Percentiles rank a stretch among this genome's conserved stretches.
Evolutionary conservation across 2,797 vertebrate species (phyloP).

Genomic region (Peromyscus eremicus): DNA sequence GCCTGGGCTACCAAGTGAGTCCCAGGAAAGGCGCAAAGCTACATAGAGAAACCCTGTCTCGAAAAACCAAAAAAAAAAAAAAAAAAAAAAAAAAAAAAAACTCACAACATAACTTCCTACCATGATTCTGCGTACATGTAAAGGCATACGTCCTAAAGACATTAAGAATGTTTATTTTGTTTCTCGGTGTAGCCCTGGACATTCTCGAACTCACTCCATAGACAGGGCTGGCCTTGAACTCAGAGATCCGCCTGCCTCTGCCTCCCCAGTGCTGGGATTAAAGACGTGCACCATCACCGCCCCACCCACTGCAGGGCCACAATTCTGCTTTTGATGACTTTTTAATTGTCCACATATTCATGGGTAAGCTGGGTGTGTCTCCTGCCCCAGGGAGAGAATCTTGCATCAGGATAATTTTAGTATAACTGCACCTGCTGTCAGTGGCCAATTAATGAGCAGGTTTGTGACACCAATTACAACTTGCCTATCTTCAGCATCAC

Average conservation of each 20-base stretch:
- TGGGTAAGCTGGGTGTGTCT: neutral
- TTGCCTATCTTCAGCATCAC: neutral
- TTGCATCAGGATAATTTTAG: constrained; percentile 33
- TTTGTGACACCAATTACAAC: neutral
- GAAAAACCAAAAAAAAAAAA: no score
- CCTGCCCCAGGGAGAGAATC: neutral
- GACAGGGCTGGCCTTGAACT: neutral
- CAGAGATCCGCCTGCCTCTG: neutral
- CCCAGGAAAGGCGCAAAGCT: no score
- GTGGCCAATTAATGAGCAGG: neutral
- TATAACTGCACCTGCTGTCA: neutral
- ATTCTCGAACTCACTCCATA: neutral
- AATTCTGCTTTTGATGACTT: constrained; percentile 44
- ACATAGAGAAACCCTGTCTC: no score
- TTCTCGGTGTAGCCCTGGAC: neutral
- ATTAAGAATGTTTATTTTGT: neutral
- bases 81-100: no score
- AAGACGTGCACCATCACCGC: neutral
- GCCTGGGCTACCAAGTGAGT: no score
- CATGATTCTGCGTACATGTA: constrained; percentile 4
- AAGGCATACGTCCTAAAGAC: no score
- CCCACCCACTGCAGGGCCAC: no score
- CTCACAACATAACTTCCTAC: neutral
- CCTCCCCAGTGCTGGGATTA: neutral
- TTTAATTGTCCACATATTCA: neutral